These are phyloP conservation scores for Strigops habroptila DNA, from an alignment of 2,113 vertebrate genomes.

Conservation along the genomic window DNA sequence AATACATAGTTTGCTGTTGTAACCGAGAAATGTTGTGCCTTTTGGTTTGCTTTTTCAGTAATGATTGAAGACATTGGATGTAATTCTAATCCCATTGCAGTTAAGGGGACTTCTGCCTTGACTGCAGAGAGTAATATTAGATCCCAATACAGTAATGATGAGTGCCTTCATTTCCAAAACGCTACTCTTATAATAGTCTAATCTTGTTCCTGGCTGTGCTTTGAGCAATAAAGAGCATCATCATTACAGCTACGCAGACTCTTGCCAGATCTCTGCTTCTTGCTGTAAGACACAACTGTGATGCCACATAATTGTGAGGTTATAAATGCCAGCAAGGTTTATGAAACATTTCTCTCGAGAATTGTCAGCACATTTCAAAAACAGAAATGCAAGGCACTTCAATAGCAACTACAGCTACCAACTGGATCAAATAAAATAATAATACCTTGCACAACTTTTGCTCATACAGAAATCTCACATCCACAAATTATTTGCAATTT, in stretches of 20 bases:
- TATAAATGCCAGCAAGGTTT: constrained; percentile 30
- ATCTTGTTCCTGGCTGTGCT: constrained; percentile 31
- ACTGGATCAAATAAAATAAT: not conserved
- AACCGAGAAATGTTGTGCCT: not conserved
- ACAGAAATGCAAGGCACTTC: not conserved
- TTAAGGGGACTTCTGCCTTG: not conserved
- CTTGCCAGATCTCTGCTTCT: not conserved
- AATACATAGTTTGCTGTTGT: not conserved
- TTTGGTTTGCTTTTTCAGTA: not conserved
- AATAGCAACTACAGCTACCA: not conserved
- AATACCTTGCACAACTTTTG: not conserved
- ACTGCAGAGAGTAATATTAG: not conserved
- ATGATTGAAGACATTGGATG: not conserved
- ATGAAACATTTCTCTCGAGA: not conserved
- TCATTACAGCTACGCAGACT: not conserved
- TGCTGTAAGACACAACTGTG: not conserved
- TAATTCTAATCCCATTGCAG: not conserved
- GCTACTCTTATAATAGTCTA: not conserved
- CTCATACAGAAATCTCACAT: not conserved
- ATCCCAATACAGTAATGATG: not conserved
- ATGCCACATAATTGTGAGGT: not conserved
- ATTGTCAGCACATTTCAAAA: not conserved
- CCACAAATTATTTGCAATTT: not conserved
- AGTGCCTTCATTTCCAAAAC: not conserved
- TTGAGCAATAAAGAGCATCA: not conserved